Evolutionary conservation across 2,113 vertebrate species (phyloP).

Genomic region (Puffinus mauretanicus): DNA sequence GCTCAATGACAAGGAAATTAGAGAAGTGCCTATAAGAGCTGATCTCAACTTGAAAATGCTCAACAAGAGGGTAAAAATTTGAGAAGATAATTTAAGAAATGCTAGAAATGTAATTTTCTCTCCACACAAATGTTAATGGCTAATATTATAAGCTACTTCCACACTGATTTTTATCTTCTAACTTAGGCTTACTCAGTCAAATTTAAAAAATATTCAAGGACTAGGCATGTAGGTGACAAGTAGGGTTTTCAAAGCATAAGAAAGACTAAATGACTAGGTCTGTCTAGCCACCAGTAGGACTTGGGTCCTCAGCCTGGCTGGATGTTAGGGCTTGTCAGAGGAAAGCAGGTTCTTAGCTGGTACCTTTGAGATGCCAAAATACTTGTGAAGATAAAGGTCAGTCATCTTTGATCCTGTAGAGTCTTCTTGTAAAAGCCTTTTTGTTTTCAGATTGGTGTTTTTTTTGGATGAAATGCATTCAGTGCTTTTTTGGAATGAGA

Average conservation of each 20-base stretch:
- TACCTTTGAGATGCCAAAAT: not conserved
- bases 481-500: not conserved
- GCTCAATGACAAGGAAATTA: constrained; percentile 40
- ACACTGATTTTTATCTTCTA: not conserved
- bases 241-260: not conserved
- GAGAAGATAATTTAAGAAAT: not conserved
- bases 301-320: not conserved
- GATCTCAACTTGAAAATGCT: constrained; percentile 11
- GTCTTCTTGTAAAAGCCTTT: not conserved
- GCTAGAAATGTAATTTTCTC: not conserved
- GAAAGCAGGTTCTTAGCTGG: not conserved
- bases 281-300: not conserved
- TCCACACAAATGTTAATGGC: not conserved
- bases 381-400: not conserved
- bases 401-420: not conserved
- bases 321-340: not conserved
- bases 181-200: not conserved
- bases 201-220: not conserved
- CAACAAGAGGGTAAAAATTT: not conserved
- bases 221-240: not conserved
- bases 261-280: not conserved
- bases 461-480: not conserved
- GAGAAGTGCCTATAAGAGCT: not conserved
- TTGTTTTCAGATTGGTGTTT: not conserved
- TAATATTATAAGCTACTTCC: not conserved